Evolutionary conservation across 1,140 invertebrate species (phyloP).

Genomic region (Maniola jurtina): DNA sequence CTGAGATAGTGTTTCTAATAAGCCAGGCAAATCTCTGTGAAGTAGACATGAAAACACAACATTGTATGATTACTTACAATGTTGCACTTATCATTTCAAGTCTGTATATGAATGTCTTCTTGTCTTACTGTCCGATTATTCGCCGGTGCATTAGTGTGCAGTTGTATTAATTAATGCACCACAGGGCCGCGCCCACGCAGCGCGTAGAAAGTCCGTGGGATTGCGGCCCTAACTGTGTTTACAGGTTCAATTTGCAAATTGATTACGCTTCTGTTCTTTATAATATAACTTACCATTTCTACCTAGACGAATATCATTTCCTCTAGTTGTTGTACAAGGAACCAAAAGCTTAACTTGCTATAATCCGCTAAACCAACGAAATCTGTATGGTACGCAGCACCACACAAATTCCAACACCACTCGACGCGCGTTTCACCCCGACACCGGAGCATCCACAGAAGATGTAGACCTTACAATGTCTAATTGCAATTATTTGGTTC

Average conservation of each 20-base stretch:
- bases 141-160: conserved; percentile 40
- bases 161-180: conserved; percentile 58
- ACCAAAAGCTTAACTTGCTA: too few species aligned
- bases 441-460: too few species aligned
- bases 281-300: conserved; percentile 6
- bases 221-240: conserved; percentile 27
- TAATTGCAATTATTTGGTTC: too few species aligned
- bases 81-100: not conserved
- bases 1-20: too few species aligned
- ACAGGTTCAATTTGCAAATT: conserved; percentile 31
- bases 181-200: conserved; percentile 52
- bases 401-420: too few species aligned
- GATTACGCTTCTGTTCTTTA: conserved; percentile 28
- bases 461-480: too few species aligned
- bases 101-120: conserved; percentile 6
- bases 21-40: too few species aligned
- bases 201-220: conserved; percentile 50
- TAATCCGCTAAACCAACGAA: too few species aligned
- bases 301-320: not conserved
- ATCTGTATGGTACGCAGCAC: too few species aligned
- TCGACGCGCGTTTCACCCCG: too few species aligned
- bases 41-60: not conserved
- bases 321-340: too few species aligned
- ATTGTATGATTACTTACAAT: conserved; percentile 2
- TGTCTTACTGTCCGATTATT: conserved; percentile 21